Evolutionary conservation across 2,888 invertebrate species (phyloP), one percentile per base, ranked within the genome.

Genomic region (Drosophila engyochracea): DNA sequence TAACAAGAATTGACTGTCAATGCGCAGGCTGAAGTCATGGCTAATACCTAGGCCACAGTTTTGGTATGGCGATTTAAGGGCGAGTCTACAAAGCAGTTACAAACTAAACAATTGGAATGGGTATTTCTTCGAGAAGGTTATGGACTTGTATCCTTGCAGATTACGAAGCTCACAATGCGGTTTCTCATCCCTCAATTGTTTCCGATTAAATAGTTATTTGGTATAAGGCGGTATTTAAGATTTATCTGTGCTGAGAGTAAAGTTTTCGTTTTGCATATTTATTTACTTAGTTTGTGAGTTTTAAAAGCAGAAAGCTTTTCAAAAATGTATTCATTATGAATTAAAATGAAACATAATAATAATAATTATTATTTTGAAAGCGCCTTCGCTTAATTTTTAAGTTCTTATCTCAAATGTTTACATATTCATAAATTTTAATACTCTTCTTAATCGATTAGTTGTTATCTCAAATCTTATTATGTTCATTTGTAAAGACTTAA

Each of bases 21-120:
- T 82, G 79, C 74, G 79, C 79, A 82, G 82, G 79, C 82, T 79
- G 79, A 82, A 79, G 79, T 79, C 82, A 79, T 74, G 79, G 82
- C 58, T 73, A 72, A 73, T 59, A 63, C 79, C 70, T 82, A 78
- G 74, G 63, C 79, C 78, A 77, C 39, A 64, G 14, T 60, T 64
- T 44, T 44, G 61, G 41, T 47, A 47, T 37, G 39, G 3, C 57
- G 41, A 39, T 31, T 22, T 28, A 65, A 72, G 72, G 72, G 72
- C 66, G 72, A 64, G 57, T 44, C 54, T 19, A 25, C 41, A 22
- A 2, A 14, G 4, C 47, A 22, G 30, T 35, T 39, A 22, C 31
- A 37, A 22, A 19, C 22, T 25, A 14, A 64, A 59, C 14, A 35
- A 47, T 47, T 22, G 16, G 22, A 47, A 16, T 25, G 22, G 16